These are phyloP conservation scores for Drosophila jambulina DNA, from an alignment of 1,140 invertebrate species.

Conservation along the genomic window DNA sequence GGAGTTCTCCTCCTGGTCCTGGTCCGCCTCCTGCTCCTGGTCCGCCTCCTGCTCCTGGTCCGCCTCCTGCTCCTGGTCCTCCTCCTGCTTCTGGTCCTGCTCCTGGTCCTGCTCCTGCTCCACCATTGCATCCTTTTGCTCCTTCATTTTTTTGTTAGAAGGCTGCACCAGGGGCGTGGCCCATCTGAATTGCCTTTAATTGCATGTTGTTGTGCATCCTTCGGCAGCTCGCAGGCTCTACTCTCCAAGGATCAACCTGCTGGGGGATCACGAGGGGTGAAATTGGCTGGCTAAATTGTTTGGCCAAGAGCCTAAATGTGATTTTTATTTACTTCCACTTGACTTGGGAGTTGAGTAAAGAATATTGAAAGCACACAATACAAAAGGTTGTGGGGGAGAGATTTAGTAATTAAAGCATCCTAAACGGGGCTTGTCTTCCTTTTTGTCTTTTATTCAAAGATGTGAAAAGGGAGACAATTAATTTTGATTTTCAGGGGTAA, in stretches of 20 bases:
- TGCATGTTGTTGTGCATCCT: constrained; percentile 42
- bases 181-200: constrained; percentile 63
- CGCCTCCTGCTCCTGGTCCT: not conserved
- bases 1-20: not conserved
- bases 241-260: constrained; percentile 9
- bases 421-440: not conserved
- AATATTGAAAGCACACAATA: not conserved
- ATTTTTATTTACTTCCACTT: constrained; percentile 34
- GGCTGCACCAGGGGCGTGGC: constrained; percentile 25
- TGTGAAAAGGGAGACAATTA: not conserved
- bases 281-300: constrained; percentile 12
- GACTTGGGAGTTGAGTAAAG: constrained; percentile 13
- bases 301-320: constrained; percentile 24
- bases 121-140: not conserved
- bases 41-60: not conserved
- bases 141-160: not conserved
- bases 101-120: too few relatives aligned
- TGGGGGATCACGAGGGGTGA: not conserved
- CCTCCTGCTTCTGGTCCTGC: not conserved
- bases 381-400: not conserved
- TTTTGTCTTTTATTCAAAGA: constrained; percentile 1
- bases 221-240: constrained; percentile 1
- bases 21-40: not conserved
- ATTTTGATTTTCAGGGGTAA: not conserved
- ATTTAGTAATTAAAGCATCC: constrained; percentile 15